Base-by-base conservation (phyloP, 1,140 invertebrate species). In the Parapsyche elsis region DNA sequence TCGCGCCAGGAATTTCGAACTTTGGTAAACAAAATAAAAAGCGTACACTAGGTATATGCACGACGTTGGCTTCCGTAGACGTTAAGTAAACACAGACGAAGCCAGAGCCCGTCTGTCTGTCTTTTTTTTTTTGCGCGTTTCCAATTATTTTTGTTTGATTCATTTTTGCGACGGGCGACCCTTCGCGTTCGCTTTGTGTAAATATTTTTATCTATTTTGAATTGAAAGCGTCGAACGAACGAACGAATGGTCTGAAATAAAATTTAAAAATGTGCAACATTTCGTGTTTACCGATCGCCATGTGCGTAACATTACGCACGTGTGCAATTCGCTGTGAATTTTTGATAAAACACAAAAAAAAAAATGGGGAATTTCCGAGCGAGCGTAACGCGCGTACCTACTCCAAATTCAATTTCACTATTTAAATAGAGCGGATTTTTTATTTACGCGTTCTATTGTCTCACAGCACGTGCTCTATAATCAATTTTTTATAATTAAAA, bases 111-210 rank as follows among this genome's bases (percentile, higher is more conserved):
- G 71, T 45, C 73, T 30, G 73, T 19, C 16, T 44, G 71, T 45
- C 71, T 73, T 2, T 49, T 64, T 44, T 38, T 44, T 26, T 21
- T 26, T 9, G 57, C 38, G 38, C 75, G 46, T 77, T 77, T 76
- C 61, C 24, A 21, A 77, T 64, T 77, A 64, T 64, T 77, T 61
- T 77, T 45, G 75, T 64, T 59, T 45, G 59, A 77, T 77, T 77
- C 75, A 30, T 77, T 77, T 77, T 77, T 44, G 57, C 71, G 71
- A 75, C 71, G 23, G 23, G 44, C 9, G 5, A 67, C 9, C 70
- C 19, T 24, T 23, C 26, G 38, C 16, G 21, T n/a, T 5, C 46
- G 9, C 44, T 44, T 44, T 30, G 24, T 30, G 16, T 21, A 16
- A 4, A 24, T 61, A 21, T 67, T 67, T 67, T 67, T 26, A 67